Evolutionary conservation across 2,888 invertebrate species (phyloP), one percentile per base, ranked within the genome.

Genomic region (Perdita meconis): DNA sequence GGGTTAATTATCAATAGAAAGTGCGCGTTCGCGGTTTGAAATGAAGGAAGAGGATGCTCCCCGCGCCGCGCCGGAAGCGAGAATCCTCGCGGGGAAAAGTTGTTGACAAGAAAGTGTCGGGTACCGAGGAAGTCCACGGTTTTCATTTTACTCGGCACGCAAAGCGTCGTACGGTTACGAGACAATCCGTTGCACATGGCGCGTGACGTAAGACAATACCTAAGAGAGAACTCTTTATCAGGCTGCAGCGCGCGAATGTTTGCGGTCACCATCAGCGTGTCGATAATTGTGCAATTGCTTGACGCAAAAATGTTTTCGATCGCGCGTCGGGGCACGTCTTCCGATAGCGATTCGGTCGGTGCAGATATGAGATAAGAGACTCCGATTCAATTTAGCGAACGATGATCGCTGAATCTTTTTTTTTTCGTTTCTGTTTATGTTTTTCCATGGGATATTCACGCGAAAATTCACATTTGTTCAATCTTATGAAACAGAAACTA

Each of bases 221-320:
- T 19, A 13, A 40, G 24, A 34, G 24, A 24, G 26, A 63, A 51
- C 38, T 26, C 30, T 22, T 34, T 16, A 19, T 22, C 42, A 47
- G 26, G 42, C 30, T 53, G 40, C 40, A 12, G 10, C 19, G 8
- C 19, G 19, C 13, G 26, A 53, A 30, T 64, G 24, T 64, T 53
- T 64, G 64, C 24, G 53, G 64, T 64, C 16, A 64, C 19, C 13
- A 4, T 4, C 26, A 12, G 13, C 13, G 26, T 42, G 38, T 19
- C 40, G 64, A 53, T 30, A 30, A 64, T 64, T 53, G 13, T 30
- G 53, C 40, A 53, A 40, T 30, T 30, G 13, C 34, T 10, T 16
- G 24, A 13, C 30, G 40, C 13, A 30, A 64, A 64, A 30, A 13
- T 42, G n/a, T 34, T 19, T 34, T 34, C 13, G 19, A 30, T 51